Conservation (phyloP, 2,113 vertebrate genomes). For the Leptodactylus fuscus region DNA sequence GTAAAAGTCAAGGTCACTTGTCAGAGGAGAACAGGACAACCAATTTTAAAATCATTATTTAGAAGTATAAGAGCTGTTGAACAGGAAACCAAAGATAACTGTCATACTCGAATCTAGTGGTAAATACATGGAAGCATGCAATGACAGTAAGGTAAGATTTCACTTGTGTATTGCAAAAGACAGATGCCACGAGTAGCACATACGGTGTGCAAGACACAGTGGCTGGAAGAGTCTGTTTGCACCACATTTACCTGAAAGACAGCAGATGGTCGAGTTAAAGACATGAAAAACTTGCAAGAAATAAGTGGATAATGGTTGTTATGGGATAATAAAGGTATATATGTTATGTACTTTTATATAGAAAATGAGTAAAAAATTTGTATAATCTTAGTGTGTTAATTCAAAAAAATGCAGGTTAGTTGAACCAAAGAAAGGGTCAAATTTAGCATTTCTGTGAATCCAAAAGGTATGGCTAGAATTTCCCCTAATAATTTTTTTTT, state of each 20-base stretch:
- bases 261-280: conserved; percentile 42
- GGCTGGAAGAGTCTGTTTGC: conserved; percentile 8
- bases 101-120: not conserved
- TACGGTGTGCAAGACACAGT: conserved; percentile 38
- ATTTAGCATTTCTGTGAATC: no score
- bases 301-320: not conserved
- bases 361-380: not conserved
- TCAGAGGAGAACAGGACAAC: not conserved
- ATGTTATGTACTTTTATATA: not conserved
- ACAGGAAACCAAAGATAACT: not conserved
- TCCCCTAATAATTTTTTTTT: no score
- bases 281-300: not conserved
- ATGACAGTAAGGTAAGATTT: not conserved
- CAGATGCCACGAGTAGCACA: conserved; percentile 16
- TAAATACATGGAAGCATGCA: conserved; percentile 23
- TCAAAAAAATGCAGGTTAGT: no score
- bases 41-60: not conserved
- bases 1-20: not conserved
- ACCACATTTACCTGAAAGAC: conserved; percentile 25
- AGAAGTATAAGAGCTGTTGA: not conserved
- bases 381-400: no score
- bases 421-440: no score
- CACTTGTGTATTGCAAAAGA: conserved; percentile 30
- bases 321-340: not conserved
- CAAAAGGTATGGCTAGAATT: no score